Evolutionary conservation across 2,797 vertebrate species (phyloP), one percentile per base, ranked within the genome.

Genomic region (Pipistrellus kuhlii): DNA sequence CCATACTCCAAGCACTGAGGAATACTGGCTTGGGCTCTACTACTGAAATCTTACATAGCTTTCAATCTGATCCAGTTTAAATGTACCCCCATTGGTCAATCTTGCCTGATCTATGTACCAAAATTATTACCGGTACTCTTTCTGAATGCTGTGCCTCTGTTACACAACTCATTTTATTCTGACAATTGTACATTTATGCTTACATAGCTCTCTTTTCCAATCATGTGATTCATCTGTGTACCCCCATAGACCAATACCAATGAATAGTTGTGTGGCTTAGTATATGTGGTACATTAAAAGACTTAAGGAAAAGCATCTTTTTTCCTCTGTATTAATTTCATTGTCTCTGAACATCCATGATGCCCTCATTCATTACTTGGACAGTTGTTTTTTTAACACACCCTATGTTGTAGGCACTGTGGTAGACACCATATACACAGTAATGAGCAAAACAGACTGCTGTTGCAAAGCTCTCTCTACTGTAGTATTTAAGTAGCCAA

Each of bases 271-370:
- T 51, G 14, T 77, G 30, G 35, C 27, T 57, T 20, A 55, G 12
- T 25, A 38, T 64, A 14, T 53, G 17, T 8, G 11, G 15, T 4
- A 38, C 8, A 38, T 6, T 68, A 21, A 73, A 95, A 30, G 6
- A 27, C n/a, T 66, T 53, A 71, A 85, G 17, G 9, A 73, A 88
- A 64, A 51, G 20, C 38, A 46, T 59, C 14, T 44, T 72, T 69
- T 11, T 69, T 78, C 8, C 69, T 93, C 88, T 85, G n/a, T 48
- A 7, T 41, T 90, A 84, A 82, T 76, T 85, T 94, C n/a, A 30
- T 53, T 75, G 18, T 76, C 55, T 92, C 88, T 82, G 32, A 76
- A 72, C 59, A 93, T 27, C 48, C 80, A 5, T 81, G 32, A 55
- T 66, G 2, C 2, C 48, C 2, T 89, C 48, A 27, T 57, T 66